Evolutionary conservation across 2,113 vertebrate genomes (phyloP).

Genomic region (Thunnus thynnus): DNA sequence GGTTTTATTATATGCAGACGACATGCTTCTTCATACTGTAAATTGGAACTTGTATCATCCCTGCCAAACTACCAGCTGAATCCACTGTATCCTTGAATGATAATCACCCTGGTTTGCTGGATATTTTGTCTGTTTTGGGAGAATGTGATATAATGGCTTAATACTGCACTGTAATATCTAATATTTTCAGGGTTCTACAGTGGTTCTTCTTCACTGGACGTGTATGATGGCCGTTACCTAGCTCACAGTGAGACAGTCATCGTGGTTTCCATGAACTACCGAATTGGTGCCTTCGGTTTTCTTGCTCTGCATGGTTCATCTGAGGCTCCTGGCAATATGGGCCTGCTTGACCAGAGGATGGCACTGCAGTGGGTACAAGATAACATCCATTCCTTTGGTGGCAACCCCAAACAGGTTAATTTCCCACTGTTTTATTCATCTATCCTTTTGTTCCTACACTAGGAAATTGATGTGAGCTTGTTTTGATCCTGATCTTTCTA

Average conservation of each 20-base stretch:
- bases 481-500: background rate
- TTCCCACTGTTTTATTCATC: background rate
- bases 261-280: conserved; percentile 94
- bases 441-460: fast-evolving
- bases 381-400: conserved; percentile 90
- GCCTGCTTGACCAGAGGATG: conserved; percentile 92
- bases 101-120: no score
- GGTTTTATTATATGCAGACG: background rate
- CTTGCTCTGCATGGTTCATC: conserved; percentile 89
- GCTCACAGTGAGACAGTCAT: conserved; percentile 88
- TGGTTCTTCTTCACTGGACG: conserved; percentile 91
- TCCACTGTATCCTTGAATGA: background rate
- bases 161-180: background rate
- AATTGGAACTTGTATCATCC: background rate
- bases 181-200: conserved; percentile 88
- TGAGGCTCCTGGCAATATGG: conserved; percentile 93
- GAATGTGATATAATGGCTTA: background rate
- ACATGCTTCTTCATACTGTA: background rate
- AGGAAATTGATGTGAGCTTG: fast-evolving
- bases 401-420: conserved; percentile 86
- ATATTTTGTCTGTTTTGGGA: background rate
- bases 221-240: conserved; percentile 93
- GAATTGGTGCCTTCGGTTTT: conserved; percentile 92
- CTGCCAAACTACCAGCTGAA: no score
- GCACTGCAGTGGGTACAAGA: conserved; percentile 91